Evolutionary conservation across 2,113 vertebrate species (phyloP).

Genomic region (Tenrec ecaudatus): DNA sequence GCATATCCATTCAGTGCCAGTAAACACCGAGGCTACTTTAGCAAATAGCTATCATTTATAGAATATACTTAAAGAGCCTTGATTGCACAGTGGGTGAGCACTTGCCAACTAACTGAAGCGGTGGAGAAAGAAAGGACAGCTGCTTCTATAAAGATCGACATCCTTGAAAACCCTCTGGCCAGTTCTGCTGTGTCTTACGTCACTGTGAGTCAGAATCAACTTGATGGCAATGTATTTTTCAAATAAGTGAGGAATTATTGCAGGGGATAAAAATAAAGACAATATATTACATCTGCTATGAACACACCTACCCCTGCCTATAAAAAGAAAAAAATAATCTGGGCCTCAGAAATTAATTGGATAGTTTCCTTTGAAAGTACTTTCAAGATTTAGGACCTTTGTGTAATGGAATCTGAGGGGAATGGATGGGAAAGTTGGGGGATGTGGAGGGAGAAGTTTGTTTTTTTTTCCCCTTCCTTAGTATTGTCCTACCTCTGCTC

Average conservation of each 20-base stretch:
- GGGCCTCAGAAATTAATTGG: constrained; percentile 10
- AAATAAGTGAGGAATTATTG: not conserved
- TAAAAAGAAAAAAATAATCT: constrained; percentile 22
- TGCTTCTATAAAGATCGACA: no score
- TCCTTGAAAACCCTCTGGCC: no score
- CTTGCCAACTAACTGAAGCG: no score
- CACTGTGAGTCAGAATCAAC: no score
- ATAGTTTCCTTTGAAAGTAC: not conserved
- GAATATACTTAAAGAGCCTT: not conserved
- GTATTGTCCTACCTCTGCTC: not conserved
- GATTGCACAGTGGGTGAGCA: no score
- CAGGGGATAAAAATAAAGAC: not conserved
- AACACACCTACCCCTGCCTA: no score
- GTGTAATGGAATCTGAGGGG: no score
- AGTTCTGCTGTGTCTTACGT: no score
- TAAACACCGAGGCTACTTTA: constrained; percentile 10
- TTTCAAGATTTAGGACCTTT: not conserved
- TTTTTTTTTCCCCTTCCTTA: not conserved
- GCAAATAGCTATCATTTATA: not conserved
- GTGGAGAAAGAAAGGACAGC: no score
- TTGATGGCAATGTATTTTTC: not conserved
- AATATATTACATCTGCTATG: not conserved
- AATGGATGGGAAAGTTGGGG: no score
- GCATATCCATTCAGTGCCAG: not conserved
- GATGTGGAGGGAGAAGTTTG: no score